Evolutionary conservation across 64 coral and sea anemone species (phyloP), one percentile per base, ranked within the genome.

Genomic region (Orbicella faveolata): DNA sequence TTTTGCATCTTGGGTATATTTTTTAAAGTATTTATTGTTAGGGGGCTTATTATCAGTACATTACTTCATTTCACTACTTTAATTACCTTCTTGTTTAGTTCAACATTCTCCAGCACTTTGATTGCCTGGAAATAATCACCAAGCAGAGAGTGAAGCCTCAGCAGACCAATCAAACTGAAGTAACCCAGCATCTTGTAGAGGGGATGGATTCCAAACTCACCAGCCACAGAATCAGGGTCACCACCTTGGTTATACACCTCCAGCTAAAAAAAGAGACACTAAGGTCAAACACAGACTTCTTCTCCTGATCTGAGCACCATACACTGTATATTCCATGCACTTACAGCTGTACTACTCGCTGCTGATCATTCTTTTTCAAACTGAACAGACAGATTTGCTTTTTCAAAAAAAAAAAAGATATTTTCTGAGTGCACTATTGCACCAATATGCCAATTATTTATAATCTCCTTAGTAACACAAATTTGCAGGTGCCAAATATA

Each of bases 151-250:
- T 98, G 96, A 5, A 98, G 93, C 73, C 96, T 87, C 8, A 98
- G 83, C 13, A 98, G 64, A 33, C 96, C 96, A 90, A 98, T 98
- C n/a, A 98, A 76, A 70, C 96, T 98, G 90, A 98, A 98, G 83
- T 98, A 98, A 5, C 96, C 96, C 34, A 98, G 77, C 96, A 98
- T 98, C 90, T 98, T 98, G 73, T 98, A 98, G 12, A 98, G 63
- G 4, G 96, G 89, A 39, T 92, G 93, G 74, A 98, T 89, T 34
- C 95, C 95, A 98, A 98, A 98, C 65, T 98, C 92, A 75, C 95
- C 95, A 4, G 95, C 92, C 15, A 94, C 92, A 20, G 92, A 33
- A 61, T 98, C 95, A n/a, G 95, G 95, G 59, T 98, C 89, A 73
- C 92, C 95, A 18, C 92, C 92, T 16, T 34, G 81, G 74, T 88